phyloP scores from a whole-genome alignment of 2,797 vertebrate species.

The Podargus strigoides region DNA sequence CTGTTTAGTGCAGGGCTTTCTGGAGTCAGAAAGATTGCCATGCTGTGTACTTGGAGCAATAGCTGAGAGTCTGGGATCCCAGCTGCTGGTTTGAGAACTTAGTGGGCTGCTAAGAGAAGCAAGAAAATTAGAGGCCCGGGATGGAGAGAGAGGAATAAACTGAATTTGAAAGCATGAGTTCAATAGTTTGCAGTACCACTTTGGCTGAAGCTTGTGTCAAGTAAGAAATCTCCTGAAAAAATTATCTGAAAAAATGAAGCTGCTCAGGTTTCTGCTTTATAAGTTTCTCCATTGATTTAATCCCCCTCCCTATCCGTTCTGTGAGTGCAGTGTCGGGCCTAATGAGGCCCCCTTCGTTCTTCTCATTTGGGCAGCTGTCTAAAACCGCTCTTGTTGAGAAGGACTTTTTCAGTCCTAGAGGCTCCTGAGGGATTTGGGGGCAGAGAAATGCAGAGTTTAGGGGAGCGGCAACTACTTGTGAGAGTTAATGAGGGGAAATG shows the following conservation, averaged over 20 bases:
- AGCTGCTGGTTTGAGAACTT: background rate
- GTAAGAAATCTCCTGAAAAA: constrained; percentile 52
- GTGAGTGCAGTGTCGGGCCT: background rate
- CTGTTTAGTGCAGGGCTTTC: background rate
- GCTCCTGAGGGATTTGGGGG: background rate
- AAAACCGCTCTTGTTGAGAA: background rate
- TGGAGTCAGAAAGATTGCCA: background rate
- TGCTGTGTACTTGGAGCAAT: background rate
- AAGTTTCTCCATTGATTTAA: background rate
- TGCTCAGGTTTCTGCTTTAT: constrained; percentile 15
- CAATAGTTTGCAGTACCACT: background rate
- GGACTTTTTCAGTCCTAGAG: background rate
- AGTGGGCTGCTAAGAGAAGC: background rate
- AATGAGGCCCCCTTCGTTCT: background rate
- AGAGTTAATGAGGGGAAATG: constrained; percentile 42
- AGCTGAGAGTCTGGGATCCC: background rate
- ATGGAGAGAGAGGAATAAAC: background rate
- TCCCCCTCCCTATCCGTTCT: constrained; percentile 3
- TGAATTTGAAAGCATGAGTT: constrained; percentile 20
- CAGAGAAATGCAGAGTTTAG: constrained; percentile 28
- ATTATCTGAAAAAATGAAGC: constrained; percentile 43
- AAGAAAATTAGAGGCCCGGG: background rate
- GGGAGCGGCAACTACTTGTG: background rate
- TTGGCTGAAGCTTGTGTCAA: background rate
- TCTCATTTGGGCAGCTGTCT: background rate